Evolutionary conservation across 1,140 invertebrate genomes (phyloP).

Genomic region (Drosophila persimilis): DNA sequence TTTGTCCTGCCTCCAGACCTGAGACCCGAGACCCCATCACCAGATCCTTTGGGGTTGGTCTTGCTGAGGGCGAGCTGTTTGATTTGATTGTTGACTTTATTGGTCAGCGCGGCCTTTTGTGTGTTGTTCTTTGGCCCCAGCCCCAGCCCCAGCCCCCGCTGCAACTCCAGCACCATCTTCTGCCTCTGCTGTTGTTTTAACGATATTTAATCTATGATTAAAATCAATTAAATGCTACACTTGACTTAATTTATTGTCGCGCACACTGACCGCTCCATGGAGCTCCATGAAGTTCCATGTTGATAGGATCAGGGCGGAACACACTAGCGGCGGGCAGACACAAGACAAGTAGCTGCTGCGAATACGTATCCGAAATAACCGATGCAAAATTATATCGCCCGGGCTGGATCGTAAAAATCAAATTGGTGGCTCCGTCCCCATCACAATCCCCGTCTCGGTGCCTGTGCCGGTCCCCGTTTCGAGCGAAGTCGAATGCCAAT

Average conservation of each 20-base stretch:
- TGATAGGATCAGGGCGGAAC: slow-evolving; percentile 4
- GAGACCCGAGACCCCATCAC: background rate
- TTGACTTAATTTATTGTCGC: slow-evolving; percentile 80
- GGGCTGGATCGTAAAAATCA: slow-evolving; percentile 69
- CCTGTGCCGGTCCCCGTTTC: slow-evolving; percentile 1
- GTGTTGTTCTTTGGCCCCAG: slow-evolving; percentile 41
- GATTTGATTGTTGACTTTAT: slow-evolving; percentile 82
- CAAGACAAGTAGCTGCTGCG: slow-evolving; percentile 67
- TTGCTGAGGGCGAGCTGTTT: slow-evolving; percentile 39
- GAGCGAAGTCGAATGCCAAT: slow-evolving; percentile 52
- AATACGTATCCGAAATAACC: slow-evolving; percentile 13
- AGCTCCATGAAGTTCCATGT: background rate
- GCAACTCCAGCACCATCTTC: background rate
- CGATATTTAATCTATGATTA: slow-evolving; percentile 82
- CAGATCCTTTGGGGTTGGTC: background rate
- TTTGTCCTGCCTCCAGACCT: slow-evolving; percentile 40
- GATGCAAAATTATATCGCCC: slow-evolving; percentile 34
- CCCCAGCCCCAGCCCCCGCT: background rate
- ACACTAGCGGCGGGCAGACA: slow-evolving; percentile 2
- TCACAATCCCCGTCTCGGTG: background rate
- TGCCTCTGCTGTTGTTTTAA: slow-evolving; percentile 61
- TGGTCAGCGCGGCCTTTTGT: slow-evolving; percentile 60
- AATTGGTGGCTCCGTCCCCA: slow-evolving; percentile 42
- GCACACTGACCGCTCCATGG: slow-evolving; percentile 1
- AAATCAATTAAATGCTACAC: slow-evolving; percentile 81